phyloP scores from a whole-genome alignment of 2,888 invertebrate species.

The Melanchra persicariae region DNA sequence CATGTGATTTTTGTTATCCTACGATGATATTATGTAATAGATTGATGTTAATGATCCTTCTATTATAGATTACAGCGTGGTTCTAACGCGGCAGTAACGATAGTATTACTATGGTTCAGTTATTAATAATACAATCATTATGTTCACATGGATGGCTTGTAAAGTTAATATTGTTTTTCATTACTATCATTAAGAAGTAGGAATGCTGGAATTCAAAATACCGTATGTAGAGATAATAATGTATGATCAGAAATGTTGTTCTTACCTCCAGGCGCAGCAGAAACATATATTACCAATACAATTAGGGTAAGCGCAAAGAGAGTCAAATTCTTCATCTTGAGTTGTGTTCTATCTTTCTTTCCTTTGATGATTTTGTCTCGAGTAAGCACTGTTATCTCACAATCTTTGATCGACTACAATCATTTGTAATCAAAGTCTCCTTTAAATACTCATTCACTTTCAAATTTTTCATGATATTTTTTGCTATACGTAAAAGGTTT shows the following conservation, averaged over 20 bases:
- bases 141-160: background rate
- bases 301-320: constrained; percentile 56
- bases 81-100: background rate
- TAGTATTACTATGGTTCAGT: constrained; percentile 10
- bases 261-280: constrained; percentile 67
- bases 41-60: constrained; percentile 8
- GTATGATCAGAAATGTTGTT: background rate
- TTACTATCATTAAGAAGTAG: background rate
- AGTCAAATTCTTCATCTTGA: constrained; percentile 67
- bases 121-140: constrained; percentile 9
- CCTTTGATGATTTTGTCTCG: background rate
- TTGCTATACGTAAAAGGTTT: constrained; percentile 52
- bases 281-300: constrained; percentile 57
- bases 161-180: background rate
- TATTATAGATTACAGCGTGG: background rate
- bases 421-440: constrained; percentile 9
- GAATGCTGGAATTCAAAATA: background rate
- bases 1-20: background rate
- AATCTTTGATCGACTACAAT: constrained; percentile 34
- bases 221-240: background rate
- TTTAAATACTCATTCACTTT: constrained; percentile 67
- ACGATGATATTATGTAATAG: background rate
- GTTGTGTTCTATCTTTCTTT: background rate
- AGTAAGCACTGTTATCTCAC: background rate
- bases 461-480: constrained; percentile 39